A percentile compares a stretch with the other conserved stretches of the same genome.
Conservation (phyloP, 2,113 vertebrate species). For the Bungarus multicinctus region DNA sequence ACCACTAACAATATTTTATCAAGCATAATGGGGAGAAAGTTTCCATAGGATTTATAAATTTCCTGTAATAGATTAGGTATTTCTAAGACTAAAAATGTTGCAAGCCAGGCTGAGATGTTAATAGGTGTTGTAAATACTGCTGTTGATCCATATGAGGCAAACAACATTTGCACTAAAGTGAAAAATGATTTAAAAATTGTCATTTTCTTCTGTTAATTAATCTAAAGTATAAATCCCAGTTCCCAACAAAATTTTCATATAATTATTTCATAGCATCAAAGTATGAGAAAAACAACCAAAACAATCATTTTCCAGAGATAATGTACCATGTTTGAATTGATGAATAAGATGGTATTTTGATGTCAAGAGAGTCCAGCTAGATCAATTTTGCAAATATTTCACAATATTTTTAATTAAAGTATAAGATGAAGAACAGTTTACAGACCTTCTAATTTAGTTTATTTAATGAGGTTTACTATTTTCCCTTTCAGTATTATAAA, state of each 20-base stretch:
- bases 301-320: neutral
- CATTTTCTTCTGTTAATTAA: neutral
- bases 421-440: neutral
- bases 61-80: neutral
- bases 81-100: neutral
- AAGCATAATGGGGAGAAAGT: neutral
- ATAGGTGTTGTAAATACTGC: neutral
- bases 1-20: neutral
- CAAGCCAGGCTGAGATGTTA: neutral
- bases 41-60: neutral
- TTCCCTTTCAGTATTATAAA: neutral
- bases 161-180: neutral
- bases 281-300: neutral
- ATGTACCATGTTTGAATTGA: neutral
- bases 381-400: neutral
- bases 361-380: neutral
- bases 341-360: neutral
- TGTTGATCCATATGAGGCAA: neutral
- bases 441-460: neutral
- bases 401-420: neutral
- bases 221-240: neutral
- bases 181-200: neutral
- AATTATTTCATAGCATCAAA: neutral
- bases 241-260: neutral
- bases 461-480: constrained; percentile 14